These are phyloP conservation scores for Solenodon paradoxus DNA, from an alignment of 2,113 vertebrate species.

Conservation along the genomic window DNA sequence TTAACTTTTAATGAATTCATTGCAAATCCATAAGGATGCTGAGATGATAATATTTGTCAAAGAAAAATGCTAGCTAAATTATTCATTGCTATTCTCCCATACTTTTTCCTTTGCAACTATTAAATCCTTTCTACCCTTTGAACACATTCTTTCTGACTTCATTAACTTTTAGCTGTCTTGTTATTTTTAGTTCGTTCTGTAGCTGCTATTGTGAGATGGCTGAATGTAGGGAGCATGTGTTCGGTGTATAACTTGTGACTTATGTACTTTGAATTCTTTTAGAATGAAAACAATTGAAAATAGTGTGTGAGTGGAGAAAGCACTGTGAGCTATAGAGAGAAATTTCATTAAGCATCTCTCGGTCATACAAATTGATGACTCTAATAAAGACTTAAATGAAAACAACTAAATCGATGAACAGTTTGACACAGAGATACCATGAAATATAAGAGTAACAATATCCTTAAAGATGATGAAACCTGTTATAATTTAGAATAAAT, in stretches of 20 bases:
- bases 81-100: conserved; percentile 60
- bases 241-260: neutral
- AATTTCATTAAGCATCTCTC: neutral
- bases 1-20: conserved; percentile 34
- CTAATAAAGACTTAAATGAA: neutral
- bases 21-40: conserved; percentile 48
- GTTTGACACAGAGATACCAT: neutral
- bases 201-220: neutral
- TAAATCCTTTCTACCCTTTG: conserved; percentile 38
- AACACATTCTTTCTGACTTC: neutral
- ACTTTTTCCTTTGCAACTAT: neutral
- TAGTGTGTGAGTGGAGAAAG: neutral
- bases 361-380: neutral
- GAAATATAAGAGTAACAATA: neutral
- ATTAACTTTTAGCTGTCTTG: neutral
- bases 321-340: neutral
- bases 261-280: neutral
- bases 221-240: neutral
- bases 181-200: neutral
- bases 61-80: conserved; percentile 64
- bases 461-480: neutral
- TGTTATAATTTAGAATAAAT: neutral
- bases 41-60: conserved; percentile 45
- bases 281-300: neutral
- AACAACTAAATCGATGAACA: neutral